Evolutionary conservation across 2,113 vertebrate species (phyloP).

Genomic region (Nothoprocta perdicaria): DNA sequence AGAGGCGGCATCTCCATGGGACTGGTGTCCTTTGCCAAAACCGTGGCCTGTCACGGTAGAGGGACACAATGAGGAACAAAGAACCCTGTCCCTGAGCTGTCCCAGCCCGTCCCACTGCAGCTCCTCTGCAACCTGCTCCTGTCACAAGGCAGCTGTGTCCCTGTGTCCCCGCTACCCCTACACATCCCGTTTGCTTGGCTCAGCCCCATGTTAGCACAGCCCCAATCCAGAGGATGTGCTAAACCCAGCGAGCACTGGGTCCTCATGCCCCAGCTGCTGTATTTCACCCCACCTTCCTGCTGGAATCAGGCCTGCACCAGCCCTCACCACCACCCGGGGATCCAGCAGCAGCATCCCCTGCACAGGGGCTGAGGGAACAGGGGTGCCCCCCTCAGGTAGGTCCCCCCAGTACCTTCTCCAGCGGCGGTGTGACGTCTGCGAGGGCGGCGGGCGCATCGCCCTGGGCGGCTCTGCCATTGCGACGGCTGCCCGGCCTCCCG

Average conservation of each 20-base stretch:
- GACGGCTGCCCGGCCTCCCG: background rate
- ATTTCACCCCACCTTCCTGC: background rate
- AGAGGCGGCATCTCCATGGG: constrained; percentile 55
- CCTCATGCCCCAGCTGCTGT: background rate
- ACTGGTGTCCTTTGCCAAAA: constrained; percentile 26
- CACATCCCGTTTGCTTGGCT: background rate
- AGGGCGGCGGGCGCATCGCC: background rate
- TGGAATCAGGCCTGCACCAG: background rate
- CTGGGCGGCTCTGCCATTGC: constrained; percentile 45
- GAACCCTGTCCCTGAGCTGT: background rate
- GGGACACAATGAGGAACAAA: background rate
- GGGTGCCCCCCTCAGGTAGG: rapidly evolving
- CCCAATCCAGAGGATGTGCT: background rate
- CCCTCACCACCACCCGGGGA: background rate
- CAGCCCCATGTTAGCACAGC: background rate
- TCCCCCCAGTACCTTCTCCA: constrained; percentile 48
- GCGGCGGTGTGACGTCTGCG: background rate
- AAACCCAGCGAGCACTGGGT: background rate
- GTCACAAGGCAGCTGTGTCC: background rate
- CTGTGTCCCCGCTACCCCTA: rapidly evolving
- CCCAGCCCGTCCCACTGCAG: background rate
- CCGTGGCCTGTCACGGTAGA: constrained; percentile 38
- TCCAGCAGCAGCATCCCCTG: rapidly evolving
- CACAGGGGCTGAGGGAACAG: background rate
- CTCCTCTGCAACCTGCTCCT: background rate